These are phyloP conservation scores for Peromyscus aztecus DNA, from an alignment of 2,797 vertebrate genomes.

Conservation along the genomic window DNA sequence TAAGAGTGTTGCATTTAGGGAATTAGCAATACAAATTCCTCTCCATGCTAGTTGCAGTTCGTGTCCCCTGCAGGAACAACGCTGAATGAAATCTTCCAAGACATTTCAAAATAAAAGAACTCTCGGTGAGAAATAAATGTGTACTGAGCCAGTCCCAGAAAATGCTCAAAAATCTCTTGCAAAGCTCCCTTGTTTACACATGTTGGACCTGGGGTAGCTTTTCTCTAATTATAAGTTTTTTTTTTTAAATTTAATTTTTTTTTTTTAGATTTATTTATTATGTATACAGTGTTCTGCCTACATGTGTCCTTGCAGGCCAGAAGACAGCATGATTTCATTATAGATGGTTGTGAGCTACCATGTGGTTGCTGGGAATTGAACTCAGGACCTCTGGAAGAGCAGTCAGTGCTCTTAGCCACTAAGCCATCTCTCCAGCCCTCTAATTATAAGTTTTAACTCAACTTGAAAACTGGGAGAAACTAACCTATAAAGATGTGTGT, in stretches of 20 bases:
- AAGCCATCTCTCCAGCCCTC: too few species aligned
- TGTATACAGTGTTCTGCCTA: too few species aligned
- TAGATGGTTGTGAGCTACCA: too few species aligned
- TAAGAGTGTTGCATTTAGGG: slow-evolving; percentile 57
- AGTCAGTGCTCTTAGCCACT: too few species aligned
- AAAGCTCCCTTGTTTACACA: slow-evolving; percentile 37
- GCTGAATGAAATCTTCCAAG: slow-evolving; percentile 68
- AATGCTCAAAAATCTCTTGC: slow-evolving; percentile 67
- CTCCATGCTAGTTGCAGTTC: slow-evolving; percentile 34
- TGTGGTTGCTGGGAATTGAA: too few species aligned
- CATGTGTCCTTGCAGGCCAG: too few species aligned
- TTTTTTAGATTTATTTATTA: too few species aligned
- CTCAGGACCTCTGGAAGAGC: too few species aligned
- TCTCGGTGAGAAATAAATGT: slow-evolving; percentile 55
- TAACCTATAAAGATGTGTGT: background rate
- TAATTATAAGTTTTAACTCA: slow-evolving; percentile 73
- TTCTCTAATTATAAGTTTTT: slow-evolving; percentile 73
- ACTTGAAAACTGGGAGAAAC: slow-evolving; percentile 62
- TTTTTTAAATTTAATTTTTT: too few species aligned
- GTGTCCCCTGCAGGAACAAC: slow-evolving; percentile 62
- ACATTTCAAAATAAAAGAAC: slow-evolving; percentile 70
- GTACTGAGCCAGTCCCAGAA: slow-evolving; percentile 18
- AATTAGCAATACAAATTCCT: slow-evolving; percentile 28
- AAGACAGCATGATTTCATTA: too few species aligned
- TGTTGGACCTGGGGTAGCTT: slow-evolving; percentile 64